Conservation (phyloP, 2,888 invertebrate species). For the Stenodera caucasica region DNA sequence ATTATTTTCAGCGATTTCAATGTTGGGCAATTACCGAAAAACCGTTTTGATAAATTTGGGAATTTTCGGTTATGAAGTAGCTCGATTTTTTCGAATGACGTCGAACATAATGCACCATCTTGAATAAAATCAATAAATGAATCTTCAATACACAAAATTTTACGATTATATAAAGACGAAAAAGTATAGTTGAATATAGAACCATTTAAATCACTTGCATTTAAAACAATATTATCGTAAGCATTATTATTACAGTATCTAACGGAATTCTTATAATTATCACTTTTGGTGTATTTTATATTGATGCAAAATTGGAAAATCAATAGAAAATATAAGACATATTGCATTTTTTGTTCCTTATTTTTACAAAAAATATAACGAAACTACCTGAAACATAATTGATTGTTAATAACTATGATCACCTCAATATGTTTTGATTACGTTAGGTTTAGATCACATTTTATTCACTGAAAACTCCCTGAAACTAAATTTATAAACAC, state of each 20-base stretch:
- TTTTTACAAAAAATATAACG: not conserved
- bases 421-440: not conserved
- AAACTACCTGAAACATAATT: not conserved
- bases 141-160: slow-evolving; percentile 11
- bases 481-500: slow-evolving; percentile 6
- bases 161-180: slow-evolving; percentile 5
- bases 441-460: not conserved
- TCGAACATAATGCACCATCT: slow-evolving; percentile 9
- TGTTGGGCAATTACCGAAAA: slow-evolving; percentile 8
- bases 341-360: not conserved
- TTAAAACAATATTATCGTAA: not conserved
- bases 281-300: not conserved
- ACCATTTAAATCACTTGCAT: slow-evolving; percentile 1
- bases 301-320: not conserved
- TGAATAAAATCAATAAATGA: not conserved
- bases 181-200: not conserved
- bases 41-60: slow-evolving; percentile 10
- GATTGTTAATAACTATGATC: no score
- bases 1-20: not conserved
- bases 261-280: not conserved
- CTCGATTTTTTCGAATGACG: slow-evolving; percentile 6
- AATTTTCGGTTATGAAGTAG: not conserved
- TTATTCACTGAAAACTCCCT: not conserved
- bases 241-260: not conserved
- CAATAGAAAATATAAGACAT: not conserved